These are phyloP conservation scores for Megathymus violae DNA, from an alignment of 1,140 invertebrate species.

Conservation along the genomic window DNA sequence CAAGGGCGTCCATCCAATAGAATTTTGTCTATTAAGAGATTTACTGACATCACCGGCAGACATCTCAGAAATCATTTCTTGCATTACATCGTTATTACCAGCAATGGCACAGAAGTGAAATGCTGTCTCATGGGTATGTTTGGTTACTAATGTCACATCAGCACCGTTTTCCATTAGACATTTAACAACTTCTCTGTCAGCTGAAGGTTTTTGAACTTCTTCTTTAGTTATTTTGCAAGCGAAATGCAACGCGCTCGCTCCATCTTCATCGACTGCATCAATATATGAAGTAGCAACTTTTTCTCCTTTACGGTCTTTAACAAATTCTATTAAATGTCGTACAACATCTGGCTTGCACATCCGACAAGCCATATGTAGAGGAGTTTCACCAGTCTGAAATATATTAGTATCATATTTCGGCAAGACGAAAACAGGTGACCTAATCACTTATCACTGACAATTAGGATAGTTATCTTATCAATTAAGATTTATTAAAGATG, in stretches of 20 bases:
- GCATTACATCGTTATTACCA: constrained; percentile 97
- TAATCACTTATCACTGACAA: too few relatives aligned
- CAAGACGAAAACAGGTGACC: background rate
- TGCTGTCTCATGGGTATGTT: constrained; percentile 94
- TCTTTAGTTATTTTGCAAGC: constrained; percentile 91
- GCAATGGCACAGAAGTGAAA: constrained; percentile 97
- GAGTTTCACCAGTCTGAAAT: constrained; percentile 95
- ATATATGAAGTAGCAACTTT: constrained; percentile 90
- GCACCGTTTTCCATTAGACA: constrained; percentile 95
- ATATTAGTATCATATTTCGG: background rate
- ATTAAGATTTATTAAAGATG: too few relatives aligned
- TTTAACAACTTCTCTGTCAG: constrained; percentile 95
- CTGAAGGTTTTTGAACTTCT: constrained; percentile 89
- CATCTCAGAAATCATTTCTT: constrained; percentile 96
- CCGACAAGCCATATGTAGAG: constrained; percentile 94
- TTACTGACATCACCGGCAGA: constrained; percentile 93
- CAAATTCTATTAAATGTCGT: constrained; percentile 92
- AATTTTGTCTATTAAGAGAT: constrained; percentile 96
- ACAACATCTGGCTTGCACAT: constrained; percentile 94
- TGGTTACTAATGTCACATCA: constrained; percentile 93
- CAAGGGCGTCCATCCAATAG: constrained; percentile 97
- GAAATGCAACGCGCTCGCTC: constrained; percentile 97
- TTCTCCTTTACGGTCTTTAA: constrained; percentile 89
- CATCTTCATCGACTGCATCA: constrained; percentile 93
- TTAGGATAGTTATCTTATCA: too few relatives aligned